Percentiles rank a stretch among this genome's conserved stretches.
Conservation (phyloP, 2,888 invertebrate species). For the Sarcophaga variegata region DNA sequence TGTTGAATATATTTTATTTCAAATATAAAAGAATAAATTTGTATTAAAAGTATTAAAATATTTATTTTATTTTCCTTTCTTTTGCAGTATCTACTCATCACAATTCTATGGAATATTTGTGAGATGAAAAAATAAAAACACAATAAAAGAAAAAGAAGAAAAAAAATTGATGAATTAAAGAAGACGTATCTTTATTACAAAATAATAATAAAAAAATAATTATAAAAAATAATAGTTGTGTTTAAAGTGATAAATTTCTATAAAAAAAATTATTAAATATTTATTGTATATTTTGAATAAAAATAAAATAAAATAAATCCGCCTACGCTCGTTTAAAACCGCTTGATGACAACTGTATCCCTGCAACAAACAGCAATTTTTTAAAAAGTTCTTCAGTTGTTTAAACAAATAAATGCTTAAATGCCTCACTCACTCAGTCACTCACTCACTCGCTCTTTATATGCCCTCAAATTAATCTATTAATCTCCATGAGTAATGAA, state of each 20-base stretch:
- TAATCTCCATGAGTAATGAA: not conserved
- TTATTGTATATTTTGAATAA: not conserved
- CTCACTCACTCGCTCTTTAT: no score
- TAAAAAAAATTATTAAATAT: constrained; percentile 19
- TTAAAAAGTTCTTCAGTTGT: not conserved
- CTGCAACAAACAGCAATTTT: not conserved
- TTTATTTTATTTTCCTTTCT: not conserved
- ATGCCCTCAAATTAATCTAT: no score
- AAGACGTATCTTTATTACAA: not conserved
- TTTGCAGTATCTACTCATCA: constrained; percentile 34
- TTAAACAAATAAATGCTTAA: no score
- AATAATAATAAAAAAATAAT: not conserved
- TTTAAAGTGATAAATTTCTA: not conserved
- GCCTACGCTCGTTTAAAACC: not conserved
- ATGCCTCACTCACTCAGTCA: no score
- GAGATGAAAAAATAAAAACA: not conserved
- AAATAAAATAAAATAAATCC: constrained; percentile 26
- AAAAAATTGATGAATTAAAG: not conserved
- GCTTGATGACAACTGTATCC: not conserved
- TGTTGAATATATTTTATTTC: not conserved
- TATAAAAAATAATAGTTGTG: not conserved
- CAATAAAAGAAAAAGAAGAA: not conserved
- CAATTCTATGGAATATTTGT: not conserved
- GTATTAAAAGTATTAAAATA: constrained; percentile 1
- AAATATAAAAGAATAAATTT: constrained; percentile 14